Base-by-base conservation (phyloP, 53 echinoderm and acorn worm species). In the Henricia sp. region DNA sequence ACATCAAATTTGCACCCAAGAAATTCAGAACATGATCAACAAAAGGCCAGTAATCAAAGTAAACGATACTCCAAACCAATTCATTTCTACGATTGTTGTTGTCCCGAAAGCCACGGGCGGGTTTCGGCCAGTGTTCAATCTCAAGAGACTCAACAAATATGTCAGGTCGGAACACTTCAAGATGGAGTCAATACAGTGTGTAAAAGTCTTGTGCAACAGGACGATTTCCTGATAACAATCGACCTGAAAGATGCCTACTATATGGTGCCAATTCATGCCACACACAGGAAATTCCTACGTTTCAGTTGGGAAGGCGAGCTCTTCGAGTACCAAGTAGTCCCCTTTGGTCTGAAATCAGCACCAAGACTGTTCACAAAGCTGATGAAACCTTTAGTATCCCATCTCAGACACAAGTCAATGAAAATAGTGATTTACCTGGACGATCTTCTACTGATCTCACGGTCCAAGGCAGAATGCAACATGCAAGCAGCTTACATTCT, bases 161-260 rank as follows among this genome's bases (percentile, higher is more conserved):
- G 33, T 87, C n/a, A 29, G 37, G 12, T 54, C 87, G 30, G 76
- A 67, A 67, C 77, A 77, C 67, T 87, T 87, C 87, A 87, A 87
- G 37, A 87, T 87, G 87, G 87, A 87, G 43, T 70, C 82, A 58
- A 70, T 88, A 2, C 55, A 82, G 8, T 37, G 38, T 14, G 57
- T 82, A 19, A 82, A 48, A 58, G 3, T 21, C 32, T 71, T 6
- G 19, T 82, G 4, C 51, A 59, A 16, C 23, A 58, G 21, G 63
- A 48, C 16, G 65, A 46, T 26, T 43, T 32, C 6, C 44, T 86
- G 86, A 12, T 72, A 30, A 37, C 63, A 21, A 36, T 84, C 20
- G 72, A 84, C 28, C 38, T 84, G 57, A 70, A 70, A 56, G 85
- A 84, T 72, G 86, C 86, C 19, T 86, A 86, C 14, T 71, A 56